Base-by-base conservation (phyloP, 2,797 vertebrate species). In the Pseudomugil gertrudae region DNA sequence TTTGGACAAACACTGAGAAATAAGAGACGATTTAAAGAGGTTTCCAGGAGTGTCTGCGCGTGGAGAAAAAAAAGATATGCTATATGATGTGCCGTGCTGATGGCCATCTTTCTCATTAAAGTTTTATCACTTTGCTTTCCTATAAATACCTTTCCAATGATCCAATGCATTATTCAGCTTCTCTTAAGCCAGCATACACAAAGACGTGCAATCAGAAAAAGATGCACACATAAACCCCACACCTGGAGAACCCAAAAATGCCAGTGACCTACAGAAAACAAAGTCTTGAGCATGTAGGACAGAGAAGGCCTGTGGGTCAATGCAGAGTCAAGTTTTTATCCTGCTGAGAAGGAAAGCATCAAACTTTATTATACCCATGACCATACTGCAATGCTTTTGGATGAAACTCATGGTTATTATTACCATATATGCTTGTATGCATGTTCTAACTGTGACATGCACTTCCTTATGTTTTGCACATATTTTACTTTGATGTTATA, bases 131-230 rank as follows among this genome's bases (percentile, higher is more conserved):
- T 75, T 61, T 81, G 76, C 85, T 92, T 91, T 84, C 84, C 92
- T 92, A 90, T 93, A 94, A 93, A 94, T 92, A 93, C 87, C 83
- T 87, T 89, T 85, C 84, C 90, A 89, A 92, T 92, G 87, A 89
- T 86, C 79, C 71, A 74, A 91, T 94, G 84, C 68, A 93, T 93
- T 93, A 94, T 94, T 93, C 83, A 92, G 74, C 72, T 77, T 73
- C 79, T 88, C 76, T 80, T 64, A 74, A 74, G 69, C 75, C 64
- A 64, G 27, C 27, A 43, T 57, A 71, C 72, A 81, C 80, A 81
- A 73, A 66, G 32, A 74, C 23, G 56, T 38, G 59, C 50, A 67
- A 8, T 9, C 43, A 47, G 11, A 65, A 9, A 54, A 13, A 82
- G 64, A 50, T 47, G 52, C 61, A 66, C 60, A 76, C 75, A 47